phyloP scores from a whole-genome alignment of 23 tunicate genomes.

The Oikopleura albicans region DNA sequence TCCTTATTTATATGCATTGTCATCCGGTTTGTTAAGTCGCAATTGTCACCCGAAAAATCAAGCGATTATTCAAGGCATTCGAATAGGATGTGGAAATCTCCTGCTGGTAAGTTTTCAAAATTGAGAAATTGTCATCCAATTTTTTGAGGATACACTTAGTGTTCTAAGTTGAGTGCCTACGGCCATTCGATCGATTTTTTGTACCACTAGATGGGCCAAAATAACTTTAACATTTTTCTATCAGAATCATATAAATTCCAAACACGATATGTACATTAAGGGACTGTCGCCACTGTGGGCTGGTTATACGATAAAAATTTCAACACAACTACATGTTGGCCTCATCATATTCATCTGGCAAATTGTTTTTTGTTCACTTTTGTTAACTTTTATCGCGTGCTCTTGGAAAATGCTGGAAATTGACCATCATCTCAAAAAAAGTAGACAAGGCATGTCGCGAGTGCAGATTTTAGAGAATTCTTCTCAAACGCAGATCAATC shows the following conservation, averaged over 20 bases:
- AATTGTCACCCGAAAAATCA: constrained; percentile 13
- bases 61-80: constrained; percentile 10
- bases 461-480: too few species aligned
- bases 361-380: neutral
- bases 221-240: too few species aligned
- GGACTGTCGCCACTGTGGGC: neutral
- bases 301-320: neutral
- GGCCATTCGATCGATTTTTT: too few species aligned
- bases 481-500: too few species aligned
- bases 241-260: too few species aligned
- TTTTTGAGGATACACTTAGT: neutral
- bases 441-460: too few species aligned
- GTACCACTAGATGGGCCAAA: too few species aligned
- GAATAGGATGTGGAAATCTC: neutral
- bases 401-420: neutral
- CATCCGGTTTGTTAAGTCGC: neutral
- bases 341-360: neutral
- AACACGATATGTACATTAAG: neutral
- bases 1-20: neutral
- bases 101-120: neutral
- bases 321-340: neutral
- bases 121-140: neutral
- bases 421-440: neutral
- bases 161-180: too few species aligned
- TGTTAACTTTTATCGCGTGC: neutral